phyloP scores from a whole-genome alignment of 2,797 vertebrate genomes.

The Phrynocephalus guinanensis region DNA sequence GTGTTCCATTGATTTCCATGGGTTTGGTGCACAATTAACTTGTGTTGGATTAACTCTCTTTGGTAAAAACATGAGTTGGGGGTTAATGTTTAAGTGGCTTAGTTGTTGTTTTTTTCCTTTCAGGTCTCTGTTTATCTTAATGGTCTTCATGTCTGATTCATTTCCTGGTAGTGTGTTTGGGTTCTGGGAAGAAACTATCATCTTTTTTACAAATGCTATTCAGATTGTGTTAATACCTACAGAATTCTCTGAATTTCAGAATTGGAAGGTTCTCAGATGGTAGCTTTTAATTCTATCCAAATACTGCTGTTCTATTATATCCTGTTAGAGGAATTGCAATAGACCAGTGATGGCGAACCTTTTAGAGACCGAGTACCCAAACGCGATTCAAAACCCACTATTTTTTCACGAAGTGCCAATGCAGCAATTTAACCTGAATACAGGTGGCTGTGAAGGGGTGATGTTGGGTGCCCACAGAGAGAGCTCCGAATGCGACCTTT shows the following conservation, averaged over 20 bases:
- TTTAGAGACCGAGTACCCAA: no score
- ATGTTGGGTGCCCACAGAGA: no score
- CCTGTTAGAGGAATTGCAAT: not conserved
- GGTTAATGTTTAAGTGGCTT: not conserved
- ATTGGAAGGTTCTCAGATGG: not conserved
- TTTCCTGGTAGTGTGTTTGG: conserved; percentile 6
- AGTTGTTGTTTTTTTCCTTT: not conserved
- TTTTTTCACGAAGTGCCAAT: no score
- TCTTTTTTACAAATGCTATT: not conserved
- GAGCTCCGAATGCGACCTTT: no score
- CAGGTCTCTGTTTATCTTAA: conserved; percentile 21
- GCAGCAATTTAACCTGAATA: no score
- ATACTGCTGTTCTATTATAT: not conserved
- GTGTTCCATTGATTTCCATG: not conserved
- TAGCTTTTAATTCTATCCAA: not conserved
- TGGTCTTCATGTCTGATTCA: conserved; percentile 32
- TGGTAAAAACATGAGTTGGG: not conserved
- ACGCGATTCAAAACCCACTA: not conserved
- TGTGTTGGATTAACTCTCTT: not conserved
- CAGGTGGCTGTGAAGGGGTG: no score
- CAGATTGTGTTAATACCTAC: not conserved
- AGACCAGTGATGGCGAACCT: no score
- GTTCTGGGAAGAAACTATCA: conserved; percentile 15
- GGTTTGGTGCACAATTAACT: not conserved
- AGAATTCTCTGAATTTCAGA: not conserved